phyloP scores from a whole-genome alignment of 1,140 invertebrate genomes.

The Heliconius congener region DNA sequence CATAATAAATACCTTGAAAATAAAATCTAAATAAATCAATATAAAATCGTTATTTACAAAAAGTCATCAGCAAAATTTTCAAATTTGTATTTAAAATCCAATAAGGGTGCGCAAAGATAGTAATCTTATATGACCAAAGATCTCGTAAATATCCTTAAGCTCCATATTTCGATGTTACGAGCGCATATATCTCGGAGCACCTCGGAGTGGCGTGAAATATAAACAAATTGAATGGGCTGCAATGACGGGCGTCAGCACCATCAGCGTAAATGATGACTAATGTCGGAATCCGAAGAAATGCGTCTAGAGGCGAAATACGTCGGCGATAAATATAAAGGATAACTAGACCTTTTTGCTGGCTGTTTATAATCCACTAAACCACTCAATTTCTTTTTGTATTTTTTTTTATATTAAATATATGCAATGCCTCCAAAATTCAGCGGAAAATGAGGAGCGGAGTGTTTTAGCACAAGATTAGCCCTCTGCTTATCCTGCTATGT shows the following conservation, averaged over 20 bases:
- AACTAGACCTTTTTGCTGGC: not conserved
- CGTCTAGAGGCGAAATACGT: not conserved
- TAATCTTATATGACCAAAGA: slow-evolving; percentile 43
- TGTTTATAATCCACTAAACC: not conserved
- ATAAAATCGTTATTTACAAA: not conserved
- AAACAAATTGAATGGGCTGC: slow-evolving; percentile 77
- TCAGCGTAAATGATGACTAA: slow-evolving; percentile 75
- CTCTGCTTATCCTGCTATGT: too few relatives aligned
- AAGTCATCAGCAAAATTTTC: not conserved
- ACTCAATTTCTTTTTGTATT: not conserved
- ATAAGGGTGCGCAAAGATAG: slow-evolving; percentile 42
- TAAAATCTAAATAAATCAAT: not conserved
- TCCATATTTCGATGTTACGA: slow-evolving; percentile 70
- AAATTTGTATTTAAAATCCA: slow-evolving; percentile 42
- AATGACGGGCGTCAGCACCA: slow-evolving; percentile 57
- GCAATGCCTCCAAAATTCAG: too few relatives aligned
- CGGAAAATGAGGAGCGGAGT: too few relatives aligned
- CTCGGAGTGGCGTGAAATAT: slow-evolving; percentile 74
- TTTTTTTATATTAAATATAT: not conserved
- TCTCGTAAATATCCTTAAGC: slow-evolving; percentile 67
- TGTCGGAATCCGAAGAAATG: slow-evolving; percentile 44
- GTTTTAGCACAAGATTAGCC: too few relatives aligned
- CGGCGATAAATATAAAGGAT: not conserved
- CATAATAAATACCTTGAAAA: too few relatives aligned
- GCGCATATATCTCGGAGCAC: slow-evolving; percentile 62